Evolutionary conservation across 2,113 vertebrate species (phyloP), one percentile per base, ranked within the genome.

Genomic region (Gobius niger): DNA sequence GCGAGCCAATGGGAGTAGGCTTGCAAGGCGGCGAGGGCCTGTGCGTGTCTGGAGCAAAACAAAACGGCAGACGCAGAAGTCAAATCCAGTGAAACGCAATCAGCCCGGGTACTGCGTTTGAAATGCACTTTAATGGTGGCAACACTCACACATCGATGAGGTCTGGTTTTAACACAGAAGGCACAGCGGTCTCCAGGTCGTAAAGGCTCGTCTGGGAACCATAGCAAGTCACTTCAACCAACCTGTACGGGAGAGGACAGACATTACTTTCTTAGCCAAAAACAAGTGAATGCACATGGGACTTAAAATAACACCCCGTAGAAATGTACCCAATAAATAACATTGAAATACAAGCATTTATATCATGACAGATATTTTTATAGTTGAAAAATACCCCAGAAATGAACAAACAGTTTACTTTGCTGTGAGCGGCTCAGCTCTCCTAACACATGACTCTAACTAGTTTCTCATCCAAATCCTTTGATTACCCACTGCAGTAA

Each of bases 1-100:
- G 96, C 96, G 0, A 99, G 91, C 98, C 98, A 99, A 83, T 99
- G 98, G 7, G 95, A 92, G 56, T 99, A 99, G 16, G 98, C 98
- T 78, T 99, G 98, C 79, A 99, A 88, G 0, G 98, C 98, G 7
- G 98, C 95, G 79, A 99, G 92, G 7, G 97, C 96, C 91, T 99
- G 97, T 0, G 98, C 98, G 0, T 99, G 98, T 60, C 97, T 99
- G 90, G 0, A 44, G 83, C 2, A 63, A 73, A 63, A 34, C 24
- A 44, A 47, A 44, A 52, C 62, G 46, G 68, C 63, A 61, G 13
- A 73, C 13, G 46, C 18, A 63, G 15, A 14, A 84, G 2, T 69
- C 7, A 13, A 9, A 59, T 11, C 18, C 6, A 50, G 7, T 24
- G 3, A 40, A 56, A 56, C 53, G 11, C 51, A 11, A 59, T 56